These are phyloP conservation scores for Siphlonurus alternatus DNA, from an alignment of 2,888 invertebrate species.

Conservation along the genomic window DNA sequence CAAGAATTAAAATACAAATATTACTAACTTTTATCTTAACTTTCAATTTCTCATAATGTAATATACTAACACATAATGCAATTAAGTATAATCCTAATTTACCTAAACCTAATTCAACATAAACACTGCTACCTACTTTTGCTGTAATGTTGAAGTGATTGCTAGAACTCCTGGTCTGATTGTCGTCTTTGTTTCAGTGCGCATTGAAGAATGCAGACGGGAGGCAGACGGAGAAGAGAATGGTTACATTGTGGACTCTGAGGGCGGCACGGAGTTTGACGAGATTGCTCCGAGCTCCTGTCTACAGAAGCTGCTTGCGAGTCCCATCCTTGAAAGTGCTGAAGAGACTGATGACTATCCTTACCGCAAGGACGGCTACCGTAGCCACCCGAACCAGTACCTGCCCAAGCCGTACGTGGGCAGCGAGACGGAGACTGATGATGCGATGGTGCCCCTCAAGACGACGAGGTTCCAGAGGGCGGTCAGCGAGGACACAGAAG, in stretches of 20 bases:
- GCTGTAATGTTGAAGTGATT: no score
- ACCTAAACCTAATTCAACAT: no score
- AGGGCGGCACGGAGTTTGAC: constrained; percentile 38
- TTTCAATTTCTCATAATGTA: no score
- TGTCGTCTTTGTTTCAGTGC: constrained; percentile 22
- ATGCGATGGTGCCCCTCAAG: constrained; percentile 14
- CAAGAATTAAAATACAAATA: no score
- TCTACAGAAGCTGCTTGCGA: constrained; percentile 19
- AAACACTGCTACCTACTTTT: no score
- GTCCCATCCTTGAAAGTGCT: constrained; percentile 9
- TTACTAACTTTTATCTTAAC: no score
- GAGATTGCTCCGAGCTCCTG: constrained; percentile 11
- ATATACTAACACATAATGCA: no score
- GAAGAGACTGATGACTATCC: constrained; percentile 11
- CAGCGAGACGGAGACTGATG: constrained; percentile 22
- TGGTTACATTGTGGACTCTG: constrained; percentile 50
- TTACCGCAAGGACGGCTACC: constrained; percentile 37
- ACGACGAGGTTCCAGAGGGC: constrained; percentile 22
- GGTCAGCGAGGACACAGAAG: constrained; percentile 19
- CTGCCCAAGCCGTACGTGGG: constrained; percentile 43
- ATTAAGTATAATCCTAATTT: no score
- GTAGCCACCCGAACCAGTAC: constrained; percentile 71
- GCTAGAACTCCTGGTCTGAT: no score
- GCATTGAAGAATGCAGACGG: neutral
- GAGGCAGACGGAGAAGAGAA: constrained; percentile 46